Percentiles rank a stretch among this genome's conserved stretches.
Conservation (phyloP, 37 sponge, comb jelly and placozoan species). For the Chondrilla cf. caribensis region DNA sequence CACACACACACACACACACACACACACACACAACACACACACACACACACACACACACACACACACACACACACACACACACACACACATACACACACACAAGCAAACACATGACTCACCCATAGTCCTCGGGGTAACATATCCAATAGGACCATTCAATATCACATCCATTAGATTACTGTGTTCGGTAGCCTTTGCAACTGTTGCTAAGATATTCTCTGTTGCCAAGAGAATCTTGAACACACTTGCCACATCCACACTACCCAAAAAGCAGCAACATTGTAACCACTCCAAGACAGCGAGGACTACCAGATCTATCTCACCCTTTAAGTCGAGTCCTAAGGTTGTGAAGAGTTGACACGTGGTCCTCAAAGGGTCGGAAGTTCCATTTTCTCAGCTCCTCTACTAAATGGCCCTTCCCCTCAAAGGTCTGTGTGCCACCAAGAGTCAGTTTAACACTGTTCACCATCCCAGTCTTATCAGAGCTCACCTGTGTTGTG, state of each 20-base stretch:
- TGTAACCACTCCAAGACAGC: too few relatives aligned
- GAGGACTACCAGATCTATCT: neutral
- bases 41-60: too few relatives aligned
- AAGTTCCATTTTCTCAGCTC: slow-evolving; percentile 12
- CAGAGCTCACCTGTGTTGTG: too few relatives aligned
- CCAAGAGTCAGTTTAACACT: neutral
- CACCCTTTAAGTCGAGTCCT: slow-evolving; percentile 9
- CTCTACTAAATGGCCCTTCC: neutral
- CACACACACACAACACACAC: too few relatives aligned
- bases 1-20: too few relatives aligned
- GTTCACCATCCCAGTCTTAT: neutral
- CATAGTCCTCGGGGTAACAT: slow-evolving; percentile 11
- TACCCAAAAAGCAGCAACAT: neutral
- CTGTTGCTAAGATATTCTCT: slow-evolving; percentile 17
- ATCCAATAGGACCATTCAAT: slow-evolving; percentile 5
- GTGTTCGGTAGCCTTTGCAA: slow-evolving; percentile 9
- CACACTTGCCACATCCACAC: slow-evolving; percentile 14
- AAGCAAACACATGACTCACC: too few relatives aligned
- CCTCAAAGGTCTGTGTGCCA: neutral
- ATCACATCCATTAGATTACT: slow-evolving; percentile 1
- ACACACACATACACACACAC: too few relatives aligned
- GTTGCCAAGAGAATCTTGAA: slow-evolving; percentile 12
- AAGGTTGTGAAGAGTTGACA: neutral
- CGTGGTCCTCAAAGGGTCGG: slow-evolving; percentile 5
- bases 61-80: too few relatives aligned